Percentiles rank a stretch among this genome's conserved stretches.
Evolutionary conservation across 2,797 vertebrate genomes (phyloP).

Genomic region (Chrysocyon brachyurus): DNA sequence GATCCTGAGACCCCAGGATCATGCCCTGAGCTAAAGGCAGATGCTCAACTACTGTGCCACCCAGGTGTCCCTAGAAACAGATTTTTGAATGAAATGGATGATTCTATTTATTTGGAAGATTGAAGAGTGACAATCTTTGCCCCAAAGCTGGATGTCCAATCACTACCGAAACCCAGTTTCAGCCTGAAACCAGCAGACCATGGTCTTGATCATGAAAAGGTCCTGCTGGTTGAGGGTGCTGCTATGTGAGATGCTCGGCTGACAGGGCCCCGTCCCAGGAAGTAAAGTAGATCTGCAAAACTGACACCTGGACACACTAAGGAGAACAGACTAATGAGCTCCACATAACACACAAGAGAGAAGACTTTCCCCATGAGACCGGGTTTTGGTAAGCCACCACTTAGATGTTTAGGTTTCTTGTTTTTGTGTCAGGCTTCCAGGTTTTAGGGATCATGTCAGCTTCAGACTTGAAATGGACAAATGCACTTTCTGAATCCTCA

Average conservation of each 20-base stretch:
- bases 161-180: background rate
- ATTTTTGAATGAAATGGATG: conserved; percentile 34
- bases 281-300: background rate
- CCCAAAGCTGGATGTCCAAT: background rate
- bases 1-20: no score
- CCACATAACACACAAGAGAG: background rate
- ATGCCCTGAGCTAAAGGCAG: no score
- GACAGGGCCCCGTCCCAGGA: background rate
- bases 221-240: background rate
- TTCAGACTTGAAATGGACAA: conserved; percentile 42
- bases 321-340: background rate
- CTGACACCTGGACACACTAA: background rate
- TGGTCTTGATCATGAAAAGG: background rate
- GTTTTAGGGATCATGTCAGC: background rate
- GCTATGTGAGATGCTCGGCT: background rate
- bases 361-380: background rate
- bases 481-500: conserved; percentile 71
- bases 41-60: no score
- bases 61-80: background rate
- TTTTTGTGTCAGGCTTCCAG: conserved; percentile 33
- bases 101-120: conserved; percentile 5
- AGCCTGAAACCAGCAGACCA: background rate
- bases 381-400: background rate
- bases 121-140: background rate
- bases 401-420: background rate